Base-by-base conservation (phyloP, 2,797 vertebrate species). In the Rhynchotus rufescens region DNA sequence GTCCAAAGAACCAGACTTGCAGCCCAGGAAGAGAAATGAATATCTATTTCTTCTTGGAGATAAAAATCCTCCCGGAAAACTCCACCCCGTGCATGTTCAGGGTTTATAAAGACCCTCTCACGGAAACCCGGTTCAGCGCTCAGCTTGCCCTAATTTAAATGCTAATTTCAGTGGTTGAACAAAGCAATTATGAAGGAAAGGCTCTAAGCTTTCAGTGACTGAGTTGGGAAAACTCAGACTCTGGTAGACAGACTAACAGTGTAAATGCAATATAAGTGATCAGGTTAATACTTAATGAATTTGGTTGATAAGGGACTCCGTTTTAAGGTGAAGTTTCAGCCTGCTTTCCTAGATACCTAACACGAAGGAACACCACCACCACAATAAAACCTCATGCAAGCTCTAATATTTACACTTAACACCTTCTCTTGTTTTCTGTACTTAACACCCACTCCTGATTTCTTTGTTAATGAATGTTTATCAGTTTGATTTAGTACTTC, bases 71-170 rank as follows among this genome's bases (percentile, higher is more conserved):
- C 32, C 36, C 69, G 56, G 38, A 80, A 64, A 22, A 9, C n/a
- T 19, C 61, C 12, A 4, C 19, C 36, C 45, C 28, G n/a, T 28
- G 75, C 4, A 59, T 45, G 45, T 56, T 82, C 12, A 16, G 54
- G 25, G 1, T 77, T 91, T 85, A 80, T 56, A 9, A 49, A 22
- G 47, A 1, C 28, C 47, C 84, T 87, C 62, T 85, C 71, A 89
- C 84, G 85, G 85, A 93, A 95, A 94, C 94, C 80, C 80, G 66
- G 66, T 30, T 80, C 80, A 42, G 85, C 36, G 56, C 77, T 94
- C 91, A 71, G 87, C 93, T 93, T 92, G 74, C 87, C 66, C 87
- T 90, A 84, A 93, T 95, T 95, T 95, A 95, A 95, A 95, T 95
- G 91, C 87, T 95, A 93, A 95, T 94, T 91, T 93, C 74, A 71